Evolutionary conservation across 35 echinoderm and acorn worm species (phyloP).

Genomic region (Patiria miniata): DNA sequence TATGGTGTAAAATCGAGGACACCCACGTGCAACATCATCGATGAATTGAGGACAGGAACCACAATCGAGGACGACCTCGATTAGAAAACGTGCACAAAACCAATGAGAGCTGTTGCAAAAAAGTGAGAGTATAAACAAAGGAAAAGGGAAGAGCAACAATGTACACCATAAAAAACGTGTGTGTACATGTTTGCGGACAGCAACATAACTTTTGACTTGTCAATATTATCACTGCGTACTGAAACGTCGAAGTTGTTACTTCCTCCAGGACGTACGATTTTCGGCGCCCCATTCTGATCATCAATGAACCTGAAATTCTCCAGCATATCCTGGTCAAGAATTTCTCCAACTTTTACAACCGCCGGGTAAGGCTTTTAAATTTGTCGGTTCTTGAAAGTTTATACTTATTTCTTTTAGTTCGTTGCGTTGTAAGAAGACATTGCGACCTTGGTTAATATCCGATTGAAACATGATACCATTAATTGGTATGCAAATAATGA

Average conservation of each 20-base stretch:
- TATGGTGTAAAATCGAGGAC: too few species aligned
- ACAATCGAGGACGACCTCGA: too few species aligned
- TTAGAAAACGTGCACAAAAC: too few species aligned
- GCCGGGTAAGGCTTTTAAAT: background rate
- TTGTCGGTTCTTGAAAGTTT: background rate
- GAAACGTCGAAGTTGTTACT: background rate
- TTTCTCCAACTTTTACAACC: conserved; percentile 40
- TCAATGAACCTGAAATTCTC: conserved; percentile 33
- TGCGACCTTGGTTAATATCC: background rate
- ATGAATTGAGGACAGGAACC: too few species aligned
- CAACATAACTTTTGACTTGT: too few species aligned
- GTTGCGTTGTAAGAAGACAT: background rate
- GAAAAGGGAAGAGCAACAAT: too few species aligned
- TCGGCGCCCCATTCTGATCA: conserved; percentile 31
- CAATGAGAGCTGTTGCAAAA: too few species aligned
- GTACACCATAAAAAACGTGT: too few species aligned
- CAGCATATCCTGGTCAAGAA: conserved; percentile 47
- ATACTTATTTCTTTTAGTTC: background rate
- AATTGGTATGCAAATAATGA: background rate
- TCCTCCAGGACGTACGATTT: conserved; percentile 36
- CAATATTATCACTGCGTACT: too few species aligned
- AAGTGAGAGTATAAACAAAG: too few species aligned
- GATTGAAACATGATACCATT: background rate
- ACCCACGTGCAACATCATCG: too few species aligned
- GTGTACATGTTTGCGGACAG: too few species aligned